Evolutionary conservation across 2,888 invertebrate genomes (phyloP).

Genomic region (Eupithecia pulchellata): DNA sequence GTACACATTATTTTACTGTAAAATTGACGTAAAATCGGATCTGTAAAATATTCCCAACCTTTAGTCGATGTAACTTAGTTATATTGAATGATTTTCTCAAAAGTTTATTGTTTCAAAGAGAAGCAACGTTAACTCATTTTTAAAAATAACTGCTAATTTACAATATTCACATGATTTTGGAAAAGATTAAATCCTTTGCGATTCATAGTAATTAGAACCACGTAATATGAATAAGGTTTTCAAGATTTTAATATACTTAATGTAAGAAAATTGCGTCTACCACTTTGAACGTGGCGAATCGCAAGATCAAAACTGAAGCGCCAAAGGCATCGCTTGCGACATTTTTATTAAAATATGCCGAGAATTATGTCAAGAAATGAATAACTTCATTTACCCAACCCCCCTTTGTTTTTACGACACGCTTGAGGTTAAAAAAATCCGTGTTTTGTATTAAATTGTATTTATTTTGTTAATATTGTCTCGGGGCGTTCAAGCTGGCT

Average conservation of each 20-base stretch:
- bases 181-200: background rate
- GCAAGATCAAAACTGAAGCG: slow-evolving; percentile 41
- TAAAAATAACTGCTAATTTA: background rate
- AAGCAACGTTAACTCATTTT: background rate
- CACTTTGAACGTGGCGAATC: slow-evolving; percentile 17
- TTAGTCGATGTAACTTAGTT: background rate
- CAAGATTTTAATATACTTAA: background rate
- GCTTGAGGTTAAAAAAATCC: slow-evolving; percentile 52
- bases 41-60: background rate
- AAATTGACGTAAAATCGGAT: background rate
- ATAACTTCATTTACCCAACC: slow-evolving; percentile 65
- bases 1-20: no score
- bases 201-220: background rate
- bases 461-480: slow-evolving; percentile 47
- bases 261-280: slow-evolving; percentile 4
- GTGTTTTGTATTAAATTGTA: slow-evolving; percentile 47
- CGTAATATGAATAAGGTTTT: background rate
- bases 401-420: slow-evolving; percentile 66
- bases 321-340: slow-evolving; percentile 38
- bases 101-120: background rate
- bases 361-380: slow-evolving; percentile 72
- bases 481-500: slow-evolving; percentile 36
- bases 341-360: slow-evolving; percentile 74
- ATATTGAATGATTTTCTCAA: background rate
- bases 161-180: background rate